These are phyloP conservation scores for Anas bahamensis DNA, from an alignment of 2,797 vertebrate species.

Conservation along the genomic window DNA sequence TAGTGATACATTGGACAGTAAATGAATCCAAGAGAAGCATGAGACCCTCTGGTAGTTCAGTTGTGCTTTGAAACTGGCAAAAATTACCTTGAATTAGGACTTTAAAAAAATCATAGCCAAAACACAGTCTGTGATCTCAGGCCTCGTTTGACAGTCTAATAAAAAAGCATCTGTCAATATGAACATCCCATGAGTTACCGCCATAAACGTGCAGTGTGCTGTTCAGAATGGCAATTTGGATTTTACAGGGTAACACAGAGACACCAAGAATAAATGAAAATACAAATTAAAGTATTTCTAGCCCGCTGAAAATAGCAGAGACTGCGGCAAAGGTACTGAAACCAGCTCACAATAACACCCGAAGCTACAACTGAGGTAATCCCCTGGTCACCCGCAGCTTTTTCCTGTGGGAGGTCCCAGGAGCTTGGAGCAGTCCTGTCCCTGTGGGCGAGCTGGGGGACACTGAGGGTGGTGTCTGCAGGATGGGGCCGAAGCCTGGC, in stretches of 20 bases:
- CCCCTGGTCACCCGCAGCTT: neutral
- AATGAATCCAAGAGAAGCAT: neutral
- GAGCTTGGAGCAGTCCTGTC: neutral
- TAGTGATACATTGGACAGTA: neutral
- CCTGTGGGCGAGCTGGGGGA: neutral
- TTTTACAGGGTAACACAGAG: neutral
- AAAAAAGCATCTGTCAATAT: conserved; percentile 4
- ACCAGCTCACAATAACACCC: neutral
- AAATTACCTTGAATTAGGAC: neutral
- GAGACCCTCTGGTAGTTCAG: neutral
- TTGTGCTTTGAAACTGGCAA: neutral
- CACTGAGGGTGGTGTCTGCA: neutral
- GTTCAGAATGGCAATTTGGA: neutral
- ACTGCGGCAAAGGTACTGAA: neutral
- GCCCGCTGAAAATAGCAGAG: neutral
- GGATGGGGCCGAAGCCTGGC: neutral
- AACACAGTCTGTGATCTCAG: neutral
- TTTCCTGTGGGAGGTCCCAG: neutral
- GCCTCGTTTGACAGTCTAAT: neutral
- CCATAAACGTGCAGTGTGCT: neutral
- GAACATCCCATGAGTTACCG: neutral
- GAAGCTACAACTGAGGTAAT: neutral
- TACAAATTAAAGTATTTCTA: neutral
- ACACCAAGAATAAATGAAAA: neutral
- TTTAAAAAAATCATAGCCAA: neutral